Base-by-base conservation (phyloP, 1,140 invertebrate species). In the Panagrolaimus sp. region DNA sequence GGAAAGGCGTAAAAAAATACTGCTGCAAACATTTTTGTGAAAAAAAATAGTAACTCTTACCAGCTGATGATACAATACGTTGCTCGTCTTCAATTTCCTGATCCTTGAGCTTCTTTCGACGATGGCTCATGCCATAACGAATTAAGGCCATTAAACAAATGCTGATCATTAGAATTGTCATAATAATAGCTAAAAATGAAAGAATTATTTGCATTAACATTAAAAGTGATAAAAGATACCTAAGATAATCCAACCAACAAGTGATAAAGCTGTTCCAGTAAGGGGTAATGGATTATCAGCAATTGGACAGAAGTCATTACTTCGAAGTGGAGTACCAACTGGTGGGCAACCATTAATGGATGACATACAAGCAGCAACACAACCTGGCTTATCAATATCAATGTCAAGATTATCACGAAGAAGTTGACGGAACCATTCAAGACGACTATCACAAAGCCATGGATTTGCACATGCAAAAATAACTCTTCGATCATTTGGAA, bases 211-310 rank as follows among this genome's bases (percentile, higher is more conserved):
- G 4, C 2, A 23, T 63, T n/a, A 1, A 4, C 4, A 43, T 31
- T 11, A 9, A 4, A 5, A 8, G 20, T 63, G 11, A 65, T n/a
- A 38, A 65, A 74, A 25, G 67, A 16, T 48, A 81, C 79, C 79
- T 11, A 83, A 69, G 51, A 82, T 83, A 61, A 82, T 83, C 79
- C 79, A 82, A 61, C 79, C 81, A 65, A 82, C 81, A 42, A 81
- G 68, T 14, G 72, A 76, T 9, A 82, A 68, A 31, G 79, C 81
- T 48, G 70, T 72, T 69, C 79, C 79, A 53, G 74, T 70, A 42
- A 79, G 63, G 11, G 78, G 72, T 57, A 70, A 47, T 8, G 76
- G 72, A 64, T 66, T 78, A 25, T 75, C 73, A 16, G 47, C 70
- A 51, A 67, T 62, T 11, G 73, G 76, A 38, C 78, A 78, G 51